Percentiles rank a stretch among this genome's conserved stretches.
phyloP scores from a whole-genome alignment of 2,113 vertebrate genomes.

The Alethe castanea region DNA sequence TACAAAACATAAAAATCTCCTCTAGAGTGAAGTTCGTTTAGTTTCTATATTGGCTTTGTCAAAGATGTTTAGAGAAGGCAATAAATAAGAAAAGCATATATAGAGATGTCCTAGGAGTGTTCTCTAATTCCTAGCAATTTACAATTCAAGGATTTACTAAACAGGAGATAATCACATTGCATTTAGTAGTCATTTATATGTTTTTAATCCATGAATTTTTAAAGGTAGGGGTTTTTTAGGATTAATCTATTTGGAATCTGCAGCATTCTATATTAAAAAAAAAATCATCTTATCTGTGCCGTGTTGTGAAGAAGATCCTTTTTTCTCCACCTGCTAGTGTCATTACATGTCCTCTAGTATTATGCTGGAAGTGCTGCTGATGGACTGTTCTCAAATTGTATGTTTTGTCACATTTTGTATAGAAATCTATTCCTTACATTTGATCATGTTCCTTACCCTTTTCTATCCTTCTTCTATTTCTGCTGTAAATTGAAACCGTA shows the following conservation, averaged over 20 bases:
- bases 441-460: not conserved
- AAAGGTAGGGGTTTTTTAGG: not conserved
- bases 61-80: not conserved
- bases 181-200: not conserved
- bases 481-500: not conserved
- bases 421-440: not conserved
- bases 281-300: not conserved
- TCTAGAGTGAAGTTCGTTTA: not conserved
- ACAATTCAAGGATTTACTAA: not conserved
- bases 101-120: not conserved
- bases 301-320: not conserved
- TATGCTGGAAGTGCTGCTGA: not conserved
- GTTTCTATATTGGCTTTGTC: not conserved
- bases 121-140: not conserved
- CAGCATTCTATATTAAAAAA: not conserved
- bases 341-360: not conserved
- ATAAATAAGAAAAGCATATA: not conserved
- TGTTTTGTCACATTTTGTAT: not conserved
- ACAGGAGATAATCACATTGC: not conserved
- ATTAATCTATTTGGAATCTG: not conserved
- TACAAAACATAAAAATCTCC: not conserved
- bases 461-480: not conserved
- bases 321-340: not conserved
- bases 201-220: not conserved
- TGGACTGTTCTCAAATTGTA: not conserved